Evolutionary conservation across 1,140 invertebrate species (phyloP).

Genomic region (Littorina saxatilis): DNA sequence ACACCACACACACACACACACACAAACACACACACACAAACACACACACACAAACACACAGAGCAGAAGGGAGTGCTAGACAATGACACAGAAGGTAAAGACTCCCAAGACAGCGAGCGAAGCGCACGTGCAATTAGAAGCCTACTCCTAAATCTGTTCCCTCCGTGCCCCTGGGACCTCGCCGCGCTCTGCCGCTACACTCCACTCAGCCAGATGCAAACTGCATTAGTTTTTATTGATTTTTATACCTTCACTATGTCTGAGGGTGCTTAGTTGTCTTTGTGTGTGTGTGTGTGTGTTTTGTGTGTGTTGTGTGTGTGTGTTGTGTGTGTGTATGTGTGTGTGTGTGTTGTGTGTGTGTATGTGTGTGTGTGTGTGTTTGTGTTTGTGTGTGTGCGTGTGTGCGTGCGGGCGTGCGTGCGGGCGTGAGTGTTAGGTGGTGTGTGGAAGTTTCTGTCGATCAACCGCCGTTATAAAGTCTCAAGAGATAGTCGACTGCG

Average conservation of each 20-base stretch:
- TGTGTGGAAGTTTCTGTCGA: too few relatives aligned
- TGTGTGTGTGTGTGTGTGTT: neutral
- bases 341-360: neutral
- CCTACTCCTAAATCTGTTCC: conserved; percentile 25
- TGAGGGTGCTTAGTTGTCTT: neutral
- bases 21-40: too few relatives aligned
- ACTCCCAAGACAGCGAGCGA: neutral
- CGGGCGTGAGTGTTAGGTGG: neutral
- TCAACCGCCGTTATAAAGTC: too few relatives aligned
- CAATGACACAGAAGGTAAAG: conserved; percentile 22
- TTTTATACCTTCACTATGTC: neutral
- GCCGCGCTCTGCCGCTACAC: neutral
- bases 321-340: neutral
- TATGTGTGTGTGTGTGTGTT: too few relatives aligned
- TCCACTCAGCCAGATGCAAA: neutral
- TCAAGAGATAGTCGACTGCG: too few relatives aligned
- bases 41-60: too few relatives aligned
- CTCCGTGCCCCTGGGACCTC: neutral
- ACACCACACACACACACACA: too few relatives aligned
- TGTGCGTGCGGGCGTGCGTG: neutral
- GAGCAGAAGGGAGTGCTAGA: too few relatives aligned
- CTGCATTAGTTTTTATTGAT: conserved; percentile 15
- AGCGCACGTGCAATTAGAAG: conserved; percentile 28
- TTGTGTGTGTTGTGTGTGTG: neutral
- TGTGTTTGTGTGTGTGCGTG: neutral